A percentile compares a stretch with the other conserved stretches of the same genome.
phyloP scores from a whole-genome alignment of 1,140 invertebrate species.

The Plutomurus gul region DNA sequence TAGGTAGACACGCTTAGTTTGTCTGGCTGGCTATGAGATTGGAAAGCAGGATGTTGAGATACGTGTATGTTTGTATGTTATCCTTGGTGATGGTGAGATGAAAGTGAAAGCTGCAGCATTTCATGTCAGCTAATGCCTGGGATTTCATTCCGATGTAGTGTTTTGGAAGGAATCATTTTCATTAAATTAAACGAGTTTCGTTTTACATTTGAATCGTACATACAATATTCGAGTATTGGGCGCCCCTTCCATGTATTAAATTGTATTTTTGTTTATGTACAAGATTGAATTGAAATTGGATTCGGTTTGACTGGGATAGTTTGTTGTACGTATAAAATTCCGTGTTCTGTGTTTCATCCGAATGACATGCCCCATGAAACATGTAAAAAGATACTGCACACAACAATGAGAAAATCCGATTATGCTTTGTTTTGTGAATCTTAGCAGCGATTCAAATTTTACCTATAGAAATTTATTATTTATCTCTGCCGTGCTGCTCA shows the following conservation, averaged over 20 bases:
- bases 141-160: neutral
- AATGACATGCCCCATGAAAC: neutral
- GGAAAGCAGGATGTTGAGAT: too few species aligned
- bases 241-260: neutral
- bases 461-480: too few species aligned
- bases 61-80: too few species aligned
- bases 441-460: too few species aligned
- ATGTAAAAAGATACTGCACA: too few species aligned
- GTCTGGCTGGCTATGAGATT: too few species aligned
- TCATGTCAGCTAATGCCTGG: neutral
- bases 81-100: neutral
- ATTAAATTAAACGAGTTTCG: conserved; percentile 23
- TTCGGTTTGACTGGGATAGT: neutral
- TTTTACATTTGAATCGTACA: conserved; percentile 22
- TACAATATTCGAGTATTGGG: neutral
- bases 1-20: too few species aligned
- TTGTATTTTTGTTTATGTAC: neutral
- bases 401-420: too few species aligned
- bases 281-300: conserved; percentile 10
- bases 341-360: neutral
- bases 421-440: too few species aligned
- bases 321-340: neutral
- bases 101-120: neutral
- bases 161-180: conserved; percentile 22
- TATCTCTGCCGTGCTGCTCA: too few species aligned